These are phyloP conservation scores for Intellagama lesueurii DNA, from an alignment of 2,797 vertebrate genomes.

Conservation along the genomic window DNA sequence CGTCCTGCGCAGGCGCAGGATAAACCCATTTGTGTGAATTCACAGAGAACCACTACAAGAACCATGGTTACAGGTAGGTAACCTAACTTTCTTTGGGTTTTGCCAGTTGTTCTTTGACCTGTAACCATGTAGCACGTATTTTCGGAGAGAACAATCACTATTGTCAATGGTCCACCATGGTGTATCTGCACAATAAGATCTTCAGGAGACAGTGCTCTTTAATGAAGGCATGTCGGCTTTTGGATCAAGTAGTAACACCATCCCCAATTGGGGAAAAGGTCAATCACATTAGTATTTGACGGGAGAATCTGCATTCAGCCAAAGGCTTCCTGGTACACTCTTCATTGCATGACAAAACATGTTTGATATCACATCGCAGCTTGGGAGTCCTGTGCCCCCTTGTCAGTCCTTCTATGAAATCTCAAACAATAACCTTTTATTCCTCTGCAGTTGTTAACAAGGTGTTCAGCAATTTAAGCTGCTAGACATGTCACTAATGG, in stretches of 20 bases:
- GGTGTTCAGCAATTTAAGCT: not conserved
- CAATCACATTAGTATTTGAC: constrained; percentile 35
- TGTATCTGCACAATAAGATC: constrained; percentile 15
- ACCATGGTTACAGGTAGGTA: no score
- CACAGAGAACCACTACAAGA: no score
- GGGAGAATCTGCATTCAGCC: accelerated
- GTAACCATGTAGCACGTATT: no score
- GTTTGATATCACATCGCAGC: constrained; percentile 47
- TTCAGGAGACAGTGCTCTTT: constrained; percentile 5
- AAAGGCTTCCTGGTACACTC: not conserved
- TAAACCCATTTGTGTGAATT: no score
- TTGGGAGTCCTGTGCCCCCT: constrained; percentile 43
- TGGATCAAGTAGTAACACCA: accelerated
- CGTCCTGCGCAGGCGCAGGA: no score
- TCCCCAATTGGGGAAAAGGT: constrained; percentile 13
- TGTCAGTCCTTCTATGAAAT: constrained; percentile 32
- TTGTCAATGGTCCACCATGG: constrained; percentile 15
- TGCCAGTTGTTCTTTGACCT: no score
- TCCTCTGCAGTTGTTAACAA: not conserved
- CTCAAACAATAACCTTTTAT: constrained; percentile 41
- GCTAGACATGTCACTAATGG: not conserved
- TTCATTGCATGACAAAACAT: constrained; percentile 16
- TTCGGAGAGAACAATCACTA: no score
- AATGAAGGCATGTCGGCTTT: constrained; percentile 34
- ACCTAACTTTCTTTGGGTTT: no score